Evolutionary conservation across 2,888 invertebrate species (phyloP).

Genomic region (Mythimna loreyi): DNA sequence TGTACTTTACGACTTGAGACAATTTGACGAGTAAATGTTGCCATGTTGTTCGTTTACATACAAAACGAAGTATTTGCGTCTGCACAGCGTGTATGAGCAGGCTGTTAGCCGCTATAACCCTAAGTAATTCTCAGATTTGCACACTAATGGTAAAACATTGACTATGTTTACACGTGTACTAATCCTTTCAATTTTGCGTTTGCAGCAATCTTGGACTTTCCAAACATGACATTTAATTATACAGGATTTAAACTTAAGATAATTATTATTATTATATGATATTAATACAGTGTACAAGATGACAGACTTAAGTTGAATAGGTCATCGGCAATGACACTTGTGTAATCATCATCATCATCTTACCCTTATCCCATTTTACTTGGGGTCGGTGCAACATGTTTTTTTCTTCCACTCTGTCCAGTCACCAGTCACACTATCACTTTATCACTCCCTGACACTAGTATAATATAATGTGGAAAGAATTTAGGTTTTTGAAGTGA

Average conservation of each 20-base stretch:
- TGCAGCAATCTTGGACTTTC: conserved; percentile 32
- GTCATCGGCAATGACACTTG: not conserved
- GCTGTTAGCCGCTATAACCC: conserved; percentile 20
- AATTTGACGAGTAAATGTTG: conserved; percentile 22
- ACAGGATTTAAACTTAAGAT: conserved; percentile 29
- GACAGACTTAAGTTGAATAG: conserved; percentile 2
- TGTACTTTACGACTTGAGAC: conserved; percentile 15
- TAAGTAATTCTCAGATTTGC: conserved; percentile 33
- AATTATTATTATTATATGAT: conserved; percentile 25
- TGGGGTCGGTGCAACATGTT: too few relatives aligned
- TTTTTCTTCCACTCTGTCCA: too few relatives aligned
- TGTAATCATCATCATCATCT: too few relatives aligned
- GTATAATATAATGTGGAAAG: not conserved
- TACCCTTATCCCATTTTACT: too few relatives aligned
- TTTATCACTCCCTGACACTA: too few relatives aligned
- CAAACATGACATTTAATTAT: conserved; percentile 48
- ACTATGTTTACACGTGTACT: conserved; percentile 38
- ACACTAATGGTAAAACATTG: conserved; percentile 33
- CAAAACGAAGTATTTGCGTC: conserved; percentile 37
- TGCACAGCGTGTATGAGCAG: conserved; percentile 20
- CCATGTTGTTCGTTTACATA: conserved; percentile 27
- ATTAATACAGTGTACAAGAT: conserved; percentile 26
- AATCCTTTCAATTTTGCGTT: conserved; percentile 38
- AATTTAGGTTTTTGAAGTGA: not conserved
- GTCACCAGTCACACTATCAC: too few relatives aligned